Conservation (phyloP, 92 coral and sea anemone species). For the Zoanthus sansibaricus region DNA sequence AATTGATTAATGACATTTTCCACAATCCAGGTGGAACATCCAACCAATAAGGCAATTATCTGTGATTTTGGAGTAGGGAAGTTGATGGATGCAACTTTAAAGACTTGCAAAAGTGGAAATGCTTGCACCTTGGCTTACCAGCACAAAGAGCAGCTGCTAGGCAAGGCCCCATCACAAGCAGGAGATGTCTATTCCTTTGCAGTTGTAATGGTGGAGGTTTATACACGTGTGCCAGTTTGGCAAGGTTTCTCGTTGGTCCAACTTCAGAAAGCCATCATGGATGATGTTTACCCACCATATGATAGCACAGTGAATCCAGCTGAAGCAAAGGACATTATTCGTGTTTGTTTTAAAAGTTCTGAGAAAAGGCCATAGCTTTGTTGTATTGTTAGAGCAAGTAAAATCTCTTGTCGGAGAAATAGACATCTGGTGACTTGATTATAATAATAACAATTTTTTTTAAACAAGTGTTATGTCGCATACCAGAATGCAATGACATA, state of each 20-base stretch:
- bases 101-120: conserved; percentile 40
- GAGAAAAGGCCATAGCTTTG: conserved; percentile 36
- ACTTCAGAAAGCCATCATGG: conserved; percentile 21
- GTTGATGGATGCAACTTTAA: conserved; percentile 47
- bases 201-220: conserved; percentile 44
- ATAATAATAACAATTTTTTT: not conserved
- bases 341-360: conserved; percentile 34
- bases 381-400: conserved; percentile 1
- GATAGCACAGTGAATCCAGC: conserved; percentile 3
- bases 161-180: conserved; percentile 41
- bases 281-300: conserved; percentile 27
- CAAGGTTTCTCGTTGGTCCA: conserved; percentile 25
- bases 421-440: conserved; percentile 24
- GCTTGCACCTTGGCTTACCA: conserved; percentile 63
- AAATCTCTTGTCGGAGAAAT: conserved; percentile 31
- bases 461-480: too few species aligned
- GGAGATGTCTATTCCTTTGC: conserved; percentile 60
- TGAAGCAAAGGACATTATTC: conserved; percentile 13
- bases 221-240: conserved; percentile 45
- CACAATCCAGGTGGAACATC: conserved; percentile 52
- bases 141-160: conserved; percentile 52
- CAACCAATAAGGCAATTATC: conserved; percentile 48
- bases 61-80: conserved; percentile 62
- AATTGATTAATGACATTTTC: conserved; percentile 8
- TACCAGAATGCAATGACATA: conserved; percentile 4